Evolutionary conservation across 1,140 invertebrate genomes (phyloP).

Genomic region (Penaeus vannamei): DNA sequence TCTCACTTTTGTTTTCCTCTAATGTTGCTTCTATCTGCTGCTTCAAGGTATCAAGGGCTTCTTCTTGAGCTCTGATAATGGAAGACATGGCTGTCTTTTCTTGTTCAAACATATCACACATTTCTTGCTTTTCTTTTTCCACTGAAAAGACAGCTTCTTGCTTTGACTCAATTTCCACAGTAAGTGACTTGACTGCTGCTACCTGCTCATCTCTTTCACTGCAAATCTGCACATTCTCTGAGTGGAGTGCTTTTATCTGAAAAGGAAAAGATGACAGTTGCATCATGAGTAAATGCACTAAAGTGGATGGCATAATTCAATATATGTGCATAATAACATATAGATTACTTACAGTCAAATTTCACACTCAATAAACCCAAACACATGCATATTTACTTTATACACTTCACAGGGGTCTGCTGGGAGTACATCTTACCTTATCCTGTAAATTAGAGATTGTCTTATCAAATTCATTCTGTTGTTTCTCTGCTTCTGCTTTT

Average conservation of each 20-base stretch:
- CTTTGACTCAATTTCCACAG: neutral
- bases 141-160: neutral
- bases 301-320: too few species aligned
- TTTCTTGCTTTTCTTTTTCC: neutral
- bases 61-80: conserved; percentile 38
- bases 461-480: neutral
- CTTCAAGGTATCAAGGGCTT: conserved; percentile 32
- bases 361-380: too few species aligned
- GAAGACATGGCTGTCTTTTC: conserved; percentile 26
- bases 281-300: too few species aligned
- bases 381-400: too few species aligned
- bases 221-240: neutral
- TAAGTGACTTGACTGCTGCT: neutral
- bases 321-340: too few species aligned
- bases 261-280: neutral
- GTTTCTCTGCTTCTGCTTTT: conserved; percentile 25
- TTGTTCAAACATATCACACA: neutral
- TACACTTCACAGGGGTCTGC: too few species aligned
- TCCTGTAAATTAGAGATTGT: neutral
- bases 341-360: too few species aligned
- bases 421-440: neutral
- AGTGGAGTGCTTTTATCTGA: conserved; percentile 2
- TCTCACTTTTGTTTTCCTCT: conserved; percentile 14
- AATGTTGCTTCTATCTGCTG: conserved; percentile 27
- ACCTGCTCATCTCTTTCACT: neutral